Evolutionary conservation across 2,888 invertebrate genomes (phyloP).

Genomic region (Tuberolachnus salignus): DNA sequence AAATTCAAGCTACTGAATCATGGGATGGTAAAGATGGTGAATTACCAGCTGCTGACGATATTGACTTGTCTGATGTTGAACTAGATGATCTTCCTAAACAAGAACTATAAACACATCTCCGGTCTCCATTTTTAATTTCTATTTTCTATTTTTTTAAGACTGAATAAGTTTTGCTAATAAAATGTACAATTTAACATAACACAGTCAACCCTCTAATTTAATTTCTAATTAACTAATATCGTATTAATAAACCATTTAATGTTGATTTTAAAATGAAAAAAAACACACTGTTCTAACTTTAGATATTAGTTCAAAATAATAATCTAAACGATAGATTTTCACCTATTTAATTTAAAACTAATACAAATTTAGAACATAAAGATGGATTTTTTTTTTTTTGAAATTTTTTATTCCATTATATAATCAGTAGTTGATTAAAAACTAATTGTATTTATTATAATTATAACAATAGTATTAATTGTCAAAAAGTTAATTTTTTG

Average conservation of each 20-base stretch:
- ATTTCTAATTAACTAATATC: slow-evolving; percentile 2
- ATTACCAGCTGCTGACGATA: slow-evolving; percentile 83
- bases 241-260: slow-evolving; percentile 1
- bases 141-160: slow-evolving; percentile 49
- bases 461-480: slow-evolving; percentile 35
- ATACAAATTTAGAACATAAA: background rate
- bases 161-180: slow-evolving; percentile 37
- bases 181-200: slow-evolving; percentile 16
- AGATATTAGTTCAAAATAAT: slow-evolving; percentile 31
- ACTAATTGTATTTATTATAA: slow-evolving; percentile 22
- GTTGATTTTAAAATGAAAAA: background rate
- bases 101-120: slow-evolving; percentile 40
- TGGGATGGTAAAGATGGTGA: slow-evolving; percentile 97
- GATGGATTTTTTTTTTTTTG: slow-evolving; percentile 20
- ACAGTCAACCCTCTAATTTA: slow-evolving; percentile 25
- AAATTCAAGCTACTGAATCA: slow-evolving; percentile 70
- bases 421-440: slow-evolving; percentile 11
- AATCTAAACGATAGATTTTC: slow-evolving; percentile 16
- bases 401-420: slow-evolving; percentile 8
- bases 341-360: slow-evolving; percentile 1
- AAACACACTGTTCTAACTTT: background rate
- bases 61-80: slow-evolving; percentile 88
- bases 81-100: slow-evolving; percentile 68
- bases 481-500: background rate
- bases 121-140: slow-evolving; percentile 18